These are phyloP conservation scores for Tamandua tetradactyla DNA, from an alignment of 2,797 vertebrate species.

Conservation along the genomic window DNA sequence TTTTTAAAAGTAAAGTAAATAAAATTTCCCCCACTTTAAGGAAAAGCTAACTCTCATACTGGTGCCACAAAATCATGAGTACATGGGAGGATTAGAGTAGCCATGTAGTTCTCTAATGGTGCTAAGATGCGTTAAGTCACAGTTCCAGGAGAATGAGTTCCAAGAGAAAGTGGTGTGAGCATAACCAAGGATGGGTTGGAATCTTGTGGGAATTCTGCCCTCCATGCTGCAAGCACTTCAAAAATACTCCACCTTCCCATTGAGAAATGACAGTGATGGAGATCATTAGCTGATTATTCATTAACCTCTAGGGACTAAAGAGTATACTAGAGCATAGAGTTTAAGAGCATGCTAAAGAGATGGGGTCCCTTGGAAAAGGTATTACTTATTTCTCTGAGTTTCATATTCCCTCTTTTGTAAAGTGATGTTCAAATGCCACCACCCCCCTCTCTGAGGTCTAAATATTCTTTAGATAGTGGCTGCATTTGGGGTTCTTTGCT, in stretches of 20 bases:
- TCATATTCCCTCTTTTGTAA: not conserved
- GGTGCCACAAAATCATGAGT: not conserved
- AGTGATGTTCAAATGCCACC: not conserved
- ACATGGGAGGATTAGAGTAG: not conserved
- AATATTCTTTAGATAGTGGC: not conserved
- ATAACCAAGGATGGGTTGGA: not conserved
- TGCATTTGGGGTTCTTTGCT: not conserved
- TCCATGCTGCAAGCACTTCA: not conserved
- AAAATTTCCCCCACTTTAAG: not conserved
- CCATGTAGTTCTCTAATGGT: not conserved
- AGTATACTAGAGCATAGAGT: not conserved
- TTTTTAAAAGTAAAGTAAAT: not conserved
- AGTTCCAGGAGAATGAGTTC: not conserved
- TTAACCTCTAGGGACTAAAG: not conserved
- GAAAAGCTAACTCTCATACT: not conserved
- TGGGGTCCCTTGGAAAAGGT: not conserved
- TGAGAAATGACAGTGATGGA: not conserved
- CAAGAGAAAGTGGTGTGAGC: not conserved
- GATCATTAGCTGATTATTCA: not conserved
- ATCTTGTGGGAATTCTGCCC: not conserved
- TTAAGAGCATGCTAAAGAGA: not conserved
- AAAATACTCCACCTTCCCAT: not conserved
- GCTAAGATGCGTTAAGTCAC: accelerated
- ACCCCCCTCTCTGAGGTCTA: not conserved
- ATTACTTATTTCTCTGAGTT: not conserved